Conservation (phyloP, 1,140 invertebrate genomes). For the Drosophila neocordata region DNA sequence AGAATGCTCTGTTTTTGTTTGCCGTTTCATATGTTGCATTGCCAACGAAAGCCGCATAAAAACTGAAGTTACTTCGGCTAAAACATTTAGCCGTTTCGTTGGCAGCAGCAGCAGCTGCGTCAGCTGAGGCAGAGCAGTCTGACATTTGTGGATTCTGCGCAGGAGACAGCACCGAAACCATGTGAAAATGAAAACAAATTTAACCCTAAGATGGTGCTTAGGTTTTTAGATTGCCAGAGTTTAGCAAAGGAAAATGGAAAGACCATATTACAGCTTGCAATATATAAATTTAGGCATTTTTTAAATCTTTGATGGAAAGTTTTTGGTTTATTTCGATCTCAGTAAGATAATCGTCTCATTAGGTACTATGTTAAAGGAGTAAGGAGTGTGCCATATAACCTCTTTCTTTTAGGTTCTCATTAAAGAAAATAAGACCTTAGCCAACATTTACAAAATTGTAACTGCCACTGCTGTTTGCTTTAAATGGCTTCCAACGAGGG, state of each 20-base stretch:
- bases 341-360: too few relatives aligned
- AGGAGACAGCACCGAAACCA: slow-evolving; percentile 19
- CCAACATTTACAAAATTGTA: too few relatives aligned
- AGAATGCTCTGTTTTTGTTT: neutral
- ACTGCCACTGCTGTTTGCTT: too few relatives aligned
- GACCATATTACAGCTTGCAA: too few relatives aligned
- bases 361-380: too few relatives aligned
- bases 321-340: neutral
- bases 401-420: too few relatives aligned
- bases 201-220: slow-evolving; percentile 49
- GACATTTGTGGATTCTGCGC: slow-evolving; percentile 61
- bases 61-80: slow-evolving; percentile 42
- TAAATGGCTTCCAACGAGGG: too few relatives aligned
- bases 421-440: too few relatives aligned
- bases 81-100: slow-evolving; percentile 14
- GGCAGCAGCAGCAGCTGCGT: slow-evolving; percentile 6
- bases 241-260: neutral
- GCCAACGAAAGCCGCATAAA: slow-evolving; percentile 59
- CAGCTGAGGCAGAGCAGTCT: slow-evolving; percentile 38
- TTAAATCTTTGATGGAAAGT: neutral
- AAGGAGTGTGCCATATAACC: too few relatives aligned
- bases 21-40: slow-evolving; percentile 38
- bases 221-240: neutral
- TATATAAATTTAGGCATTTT: too few relatives aligned
- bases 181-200: slow-evolving; percentile 68